These are phyloP conservation scores for Erpornis zantholeuca DNA, from an alignment of 2,113 vertebrate species.

Conservation along the genomic window DNA sequence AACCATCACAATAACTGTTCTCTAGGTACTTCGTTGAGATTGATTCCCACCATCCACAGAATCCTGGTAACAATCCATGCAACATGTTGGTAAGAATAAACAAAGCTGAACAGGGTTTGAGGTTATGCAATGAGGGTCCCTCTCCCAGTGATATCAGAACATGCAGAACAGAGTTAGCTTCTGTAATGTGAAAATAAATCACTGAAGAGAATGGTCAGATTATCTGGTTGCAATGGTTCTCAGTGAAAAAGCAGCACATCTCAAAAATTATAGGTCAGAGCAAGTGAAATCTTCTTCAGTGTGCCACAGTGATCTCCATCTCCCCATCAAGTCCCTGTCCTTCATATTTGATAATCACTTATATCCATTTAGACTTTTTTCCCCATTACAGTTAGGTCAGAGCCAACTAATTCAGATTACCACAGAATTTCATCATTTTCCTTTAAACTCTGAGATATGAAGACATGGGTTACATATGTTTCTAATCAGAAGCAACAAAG, in stretches of 20 bases:
- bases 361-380: not conserved
- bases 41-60: not conserved
- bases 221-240: not conserved
- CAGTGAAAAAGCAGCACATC: not conserved
- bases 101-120: not conserved
- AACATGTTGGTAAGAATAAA: not conserved
- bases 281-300: not conserved
- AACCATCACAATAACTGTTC: not conserved
- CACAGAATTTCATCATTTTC: not conserved
- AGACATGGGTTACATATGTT: not conserved
- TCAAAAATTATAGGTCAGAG: not conserved
- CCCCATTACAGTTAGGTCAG: not conserved
- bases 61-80: not conserved
- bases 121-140: fast-evolving
- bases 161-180: not conserved
- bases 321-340: not conserved
- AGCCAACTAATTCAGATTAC: not conserved
- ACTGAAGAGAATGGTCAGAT: not conserved
- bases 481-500: not conserved
- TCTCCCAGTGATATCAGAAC: not conserved
- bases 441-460: not conserved
- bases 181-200: not conserved
- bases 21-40: not conserved
- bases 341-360: not conserved
- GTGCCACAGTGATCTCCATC: not conserved